phyloP scores from a whole-genome alignment of 2,113 vertebrate species.

The Bostrychus sinensis region DNA sequence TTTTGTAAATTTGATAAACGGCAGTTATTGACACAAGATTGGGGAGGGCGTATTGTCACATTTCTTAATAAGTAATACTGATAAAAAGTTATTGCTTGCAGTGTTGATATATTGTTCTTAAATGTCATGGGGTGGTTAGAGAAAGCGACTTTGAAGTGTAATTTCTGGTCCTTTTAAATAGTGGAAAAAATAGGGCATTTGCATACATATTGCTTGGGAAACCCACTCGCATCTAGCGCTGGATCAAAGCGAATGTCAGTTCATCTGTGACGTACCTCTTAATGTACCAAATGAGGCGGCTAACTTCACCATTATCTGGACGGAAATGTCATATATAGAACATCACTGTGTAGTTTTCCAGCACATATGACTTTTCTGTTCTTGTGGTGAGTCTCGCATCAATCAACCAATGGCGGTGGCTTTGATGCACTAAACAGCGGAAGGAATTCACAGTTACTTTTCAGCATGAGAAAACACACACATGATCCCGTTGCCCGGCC shows the following conservation, averaged over 20 bases:
- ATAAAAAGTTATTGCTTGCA: neutral
- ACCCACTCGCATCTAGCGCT: neutral
- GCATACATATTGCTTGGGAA: neutral
- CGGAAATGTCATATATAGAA: neutral
- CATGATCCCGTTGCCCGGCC: neutral
- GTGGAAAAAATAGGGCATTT: neutral
- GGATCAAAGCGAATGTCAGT: constrained; percentile 2
- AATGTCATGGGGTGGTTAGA: neutral
- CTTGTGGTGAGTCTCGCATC: neutral
- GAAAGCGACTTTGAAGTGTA: too few relatives aligned
- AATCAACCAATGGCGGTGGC: neutral
- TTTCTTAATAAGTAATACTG: too few relatives aligned
- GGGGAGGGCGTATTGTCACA: too few relatives aligned
- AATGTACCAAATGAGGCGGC: neutral
- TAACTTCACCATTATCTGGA: neutral
- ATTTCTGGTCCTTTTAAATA: too few relatives aligned
- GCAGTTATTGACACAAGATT: too few relatives aligned
- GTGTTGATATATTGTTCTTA: too few relatives aligned
- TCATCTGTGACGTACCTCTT: neutral
- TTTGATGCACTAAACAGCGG: neutral
- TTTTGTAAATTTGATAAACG: too few relatives aligned
- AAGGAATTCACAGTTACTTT: neutral
- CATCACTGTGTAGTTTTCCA: too few relatives aligned
- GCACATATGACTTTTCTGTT: neutral
- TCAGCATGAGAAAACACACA: too few relatives aligned